These are phyloP conservation scores for Microcebus tavaratra DNA, from an alignment of 2,113 vertebrate genomes.

Conservation along the genomic window DNA sequence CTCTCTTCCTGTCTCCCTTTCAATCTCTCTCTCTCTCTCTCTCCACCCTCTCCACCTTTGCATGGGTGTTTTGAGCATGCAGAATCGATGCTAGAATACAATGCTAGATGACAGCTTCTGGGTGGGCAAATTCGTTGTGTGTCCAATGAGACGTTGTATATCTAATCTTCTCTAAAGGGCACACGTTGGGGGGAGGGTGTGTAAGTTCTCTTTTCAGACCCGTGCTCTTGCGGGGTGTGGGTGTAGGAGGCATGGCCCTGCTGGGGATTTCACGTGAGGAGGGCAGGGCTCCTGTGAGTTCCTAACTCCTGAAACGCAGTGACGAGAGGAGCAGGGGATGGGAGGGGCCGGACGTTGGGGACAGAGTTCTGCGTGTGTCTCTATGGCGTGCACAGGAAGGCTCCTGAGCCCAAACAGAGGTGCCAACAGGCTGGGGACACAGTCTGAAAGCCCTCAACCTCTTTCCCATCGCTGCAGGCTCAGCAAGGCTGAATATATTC, in stretches of 20 bases:
- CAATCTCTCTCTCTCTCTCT: neutral
- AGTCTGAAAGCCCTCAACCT: neutral
- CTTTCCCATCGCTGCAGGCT: neutral
- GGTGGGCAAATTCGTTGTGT: neutral
- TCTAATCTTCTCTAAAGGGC: neutral
- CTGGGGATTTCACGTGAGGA: neutral
- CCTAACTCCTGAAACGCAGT: neutral
- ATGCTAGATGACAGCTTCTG: neutral
- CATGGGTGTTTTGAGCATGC: neutral
- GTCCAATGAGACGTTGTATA: neutral
- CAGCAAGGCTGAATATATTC: neutral
- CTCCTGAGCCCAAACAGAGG: neutral
- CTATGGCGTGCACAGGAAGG: neutral
- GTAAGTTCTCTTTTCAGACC: neutral
- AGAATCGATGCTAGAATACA: neutral
- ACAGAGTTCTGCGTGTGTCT: neutral
- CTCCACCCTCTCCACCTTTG: neutral
- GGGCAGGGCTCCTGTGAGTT: neutral
- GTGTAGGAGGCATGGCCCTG: neutral
- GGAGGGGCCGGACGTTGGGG: fast-evolving
- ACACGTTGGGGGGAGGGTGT: no score
- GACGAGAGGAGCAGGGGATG: neutral
- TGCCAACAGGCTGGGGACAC: neutral
- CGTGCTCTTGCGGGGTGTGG: neutral
- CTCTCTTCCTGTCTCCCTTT: fast-evolving